Evolutionary conservation across 2,888 invertebrate genomes (phyloP).

Genomic region (Aradus depressus): DNA sequence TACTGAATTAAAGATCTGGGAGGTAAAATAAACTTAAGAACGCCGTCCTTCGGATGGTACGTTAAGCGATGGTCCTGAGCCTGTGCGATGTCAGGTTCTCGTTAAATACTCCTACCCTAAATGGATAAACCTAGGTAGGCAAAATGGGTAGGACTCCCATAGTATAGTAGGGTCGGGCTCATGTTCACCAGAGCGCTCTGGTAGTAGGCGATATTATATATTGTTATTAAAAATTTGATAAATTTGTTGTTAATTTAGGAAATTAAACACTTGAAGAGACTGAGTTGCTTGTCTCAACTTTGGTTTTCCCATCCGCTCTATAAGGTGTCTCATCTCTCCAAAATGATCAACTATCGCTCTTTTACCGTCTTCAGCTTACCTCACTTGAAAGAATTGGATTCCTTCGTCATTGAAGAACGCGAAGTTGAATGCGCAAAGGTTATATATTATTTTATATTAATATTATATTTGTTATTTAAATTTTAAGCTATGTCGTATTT

Average conservation of each 20-base stretch:
- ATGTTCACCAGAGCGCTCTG: too few relatives aligned
- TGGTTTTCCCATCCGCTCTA: slow-evolving; percentile 19
- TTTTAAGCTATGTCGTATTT: too few relatives aligned
- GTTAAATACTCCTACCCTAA: too few relatives aligned
- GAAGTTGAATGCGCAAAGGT: slow-evolving; percentile 19
- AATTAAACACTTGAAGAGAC: not conserved
- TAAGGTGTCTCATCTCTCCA: slow-evolving; percentile 13
- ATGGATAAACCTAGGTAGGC: too few relatives aligned
- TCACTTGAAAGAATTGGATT: slow-evolving; percentile 17
- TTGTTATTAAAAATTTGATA: not conserved
- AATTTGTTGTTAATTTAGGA: not conserved
- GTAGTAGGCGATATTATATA: too few relatives aligned
- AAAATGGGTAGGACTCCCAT: too few relatives aligned
- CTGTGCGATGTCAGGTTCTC: too few relatives aligned
- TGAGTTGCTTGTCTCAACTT: slow-evolving; percentile 5
- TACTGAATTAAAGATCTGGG: too few relatives aligned
- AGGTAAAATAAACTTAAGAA: too few relatives aligned
- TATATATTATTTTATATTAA: not conserved
- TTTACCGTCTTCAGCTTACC: slow-evolving; percentile 14
- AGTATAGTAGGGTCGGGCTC: too few relatives aligned
- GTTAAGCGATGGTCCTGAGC: too few relatives aligned
- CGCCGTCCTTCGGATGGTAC: too few relatives aligned
- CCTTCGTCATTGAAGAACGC: slow-evolving; percentile 9
- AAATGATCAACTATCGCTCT: slow-evolving; percentile 20
- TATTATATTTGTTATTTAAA: not conserved